Evolutionary conservation across 2,888 invertebrate genomes (phyloP), one percentile per base, ranked within the genome.

Genomic region (Ganaspis brasiliensis): DNA sequence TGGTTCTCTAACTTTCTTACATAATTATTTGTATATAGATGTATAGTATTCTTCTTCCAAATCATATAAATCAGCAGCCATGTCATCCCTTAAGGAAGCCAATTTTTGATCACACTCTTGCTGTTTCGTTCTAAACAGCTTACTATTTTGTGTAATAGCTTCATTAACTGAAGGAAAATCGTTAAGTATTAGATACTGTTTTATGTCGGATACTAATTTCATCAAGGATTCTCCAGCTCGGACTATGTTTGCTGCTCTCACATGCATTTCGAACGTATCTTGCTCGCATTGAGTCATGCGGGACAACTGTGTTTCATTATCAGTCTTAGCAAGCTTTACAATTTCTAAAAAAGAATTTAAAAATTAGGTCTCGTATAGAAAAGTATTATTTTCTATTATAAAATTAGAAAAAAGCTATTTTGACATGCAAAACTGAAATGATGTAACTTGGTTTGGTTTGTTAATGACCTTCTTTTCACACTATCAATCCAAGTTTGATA

Each of bases 151-250:
- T n/a, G 97, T 96, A 81, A 99, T 99, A 0, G 98, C 97, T 89
- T 99, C 98, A 91, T 99, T 99, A 0, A 99, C 98, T 1, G 98
- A 98, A 59, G 98, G 98, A 90, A 99, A 99, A 92, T 99, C 99
- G 91, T 99, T 99, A 21, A 99, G 93, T 87, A 99, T 98, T 59
- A 99, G 93, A 91, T 99, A 99, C 90, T 99, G 99, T 89, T 99
- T 99, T 80, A 99, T 97, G 90, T 99, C 99, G 0, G 98, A 98
- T 0, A 99, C 98, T 35, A 99, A 93, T 91, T 99, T 99, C 96
- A 98, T 97, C 26, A 99, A 92, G 0, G 98, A 98, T 92, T 99
- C 99, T 0, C 98, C 98, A 77, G 99, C 99, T 87, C 99, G 93
- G 0, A 98, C 98, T 89, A 99, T 98, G 91, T 99, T 99, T 5